Evolutionary conservation across 2,797 vertebrate genomes (phyloP).

Genomic region (Eulemur rubriventer): DNA sequence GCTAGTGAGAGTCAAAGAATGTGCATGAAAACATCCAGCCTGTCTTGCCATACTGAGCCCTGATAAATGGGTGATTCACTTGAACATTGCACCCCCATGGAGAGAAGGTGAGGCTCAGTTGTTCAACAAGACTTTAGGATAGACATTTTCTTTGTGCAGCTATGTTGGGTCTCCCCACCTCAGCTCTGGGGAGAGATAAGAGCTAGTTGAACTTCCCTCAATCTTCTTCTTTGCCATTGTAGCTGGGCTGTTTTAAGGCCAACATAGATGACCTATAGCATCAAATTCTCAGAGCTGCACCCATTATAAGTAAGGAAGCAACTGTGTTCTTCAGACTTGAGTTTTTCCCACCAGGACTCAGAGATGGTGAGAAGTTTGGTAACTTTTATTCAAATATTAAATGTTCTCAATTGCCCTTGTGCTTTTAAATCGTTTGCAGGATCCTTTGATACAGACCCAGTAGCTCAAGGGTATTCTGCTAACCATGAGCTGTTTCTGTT

Average conservation of each 20-base stretch:
- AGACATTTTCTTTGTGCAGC: background rate
- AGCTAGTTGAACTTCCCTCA: background rate
- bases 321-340: background rate
- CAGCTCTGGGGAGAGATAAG: background rate
- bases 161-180: background rate
- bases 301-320: background rate
- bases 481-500: background rate
- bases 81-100: background rate
- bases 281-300: background rate
- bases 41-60: background rate
- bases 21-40: background rate
- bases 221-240: background rate
- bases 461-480: background rate
- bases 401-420: background rate
- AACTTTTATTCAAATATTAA: background rate
- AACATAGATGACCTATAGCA: background rate
- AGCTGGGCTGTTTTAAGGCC: background rate
- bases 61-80: background rate
- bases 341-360: background rate
- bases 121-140: background rate
- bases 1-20: background rate
- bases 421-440: background rate
- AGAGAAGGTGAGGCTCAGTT: background rate
- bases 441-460: background rate
- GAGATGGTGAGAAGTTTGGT: background rate